Conservation (phyloP, 2,113 vertebrate genomes). For the Heptranchias perlo region DNA sequence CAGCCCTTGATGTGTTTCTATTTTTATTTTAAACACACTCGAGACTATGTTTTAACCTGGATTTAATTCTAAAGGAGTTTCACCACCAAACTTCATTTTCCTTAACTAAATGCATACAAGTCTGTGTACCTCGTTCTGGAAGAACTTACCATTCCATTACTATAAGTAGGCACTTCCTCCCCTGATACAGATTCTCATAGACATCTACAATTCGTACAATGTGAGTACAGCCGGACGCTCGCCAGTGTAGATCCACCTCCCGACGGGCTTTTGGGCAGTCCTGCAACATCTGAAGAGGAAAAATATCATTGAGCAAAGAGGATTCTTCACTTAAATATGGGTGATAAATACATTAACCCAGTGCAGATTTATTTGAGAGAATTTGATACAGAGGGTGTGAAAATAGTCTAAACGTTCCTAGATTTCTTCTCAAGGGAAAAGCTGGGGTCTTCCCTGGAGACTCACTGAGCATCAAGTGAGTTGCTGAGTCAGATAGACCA, state of each 20-base stretch:
- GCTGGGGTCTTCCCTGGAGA: not conserved
- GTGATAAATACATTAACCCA: not conserved
- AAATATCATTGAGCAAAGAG: not conserved
- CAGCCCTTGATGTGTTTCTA: not conserved
- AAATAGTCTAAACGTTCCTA: not conserved
- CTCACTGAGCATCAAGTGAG: not conserved
- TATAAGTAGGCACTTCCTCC: constrained; percentile 87
- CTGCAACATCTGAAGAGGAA: constrained; percentile 79
- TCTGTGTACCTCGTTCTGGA: not conserved
- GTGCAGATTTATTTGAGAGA: not conserved
- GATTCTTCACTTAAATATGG: not conserved
- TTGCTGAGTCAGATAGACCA: not conserved
- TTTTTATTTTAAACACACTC: not conserved
- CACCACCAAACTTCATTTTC: not conserved
- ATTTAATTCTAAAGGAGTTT: too few relatives aligned
- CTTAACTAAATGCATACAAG: not conserved
- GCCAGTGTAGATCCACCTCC: constrained; percentile 92
- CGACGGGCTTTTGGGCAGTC: constrained; percentile 90
- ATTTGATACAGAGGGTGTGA: not conserved
- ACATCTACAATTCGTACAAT: constrained; percentile 93
- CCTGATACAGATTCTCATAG: constrained; percentile 92
- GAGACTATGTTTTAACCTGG: not conserved
- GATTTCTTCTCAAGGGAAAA: not conserved
- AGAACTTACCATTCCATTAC: constrained; percentile 91
- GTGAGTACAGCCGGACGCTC: constrained; percentile 84